Conservation (phyloP, 2,797 vertebrate species). For the Rhinophrynus dorsalis region DNA sequence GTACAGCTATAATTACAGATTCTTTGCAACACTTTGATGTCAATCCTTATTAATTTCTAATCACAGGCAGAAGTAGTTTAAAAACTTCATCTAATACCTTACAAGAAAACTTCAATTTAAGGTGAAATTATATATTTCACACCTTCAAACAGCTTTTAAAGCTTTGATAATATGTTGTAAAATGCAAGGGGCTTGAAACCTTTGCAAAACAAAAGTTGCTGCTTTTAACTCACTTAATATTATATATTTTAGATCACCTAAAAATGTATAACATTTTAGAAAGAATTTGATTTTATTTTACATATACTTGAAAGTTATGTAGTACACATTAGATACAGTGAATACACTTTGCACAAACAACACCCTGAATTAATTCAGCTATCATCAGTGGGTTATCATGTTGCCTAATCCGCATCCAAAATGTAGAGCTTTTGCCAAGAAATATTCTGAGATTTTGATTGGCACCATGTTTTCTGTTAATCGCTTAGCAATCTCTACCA, state of each 20-base stretch:
- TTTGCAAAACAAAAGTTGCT: conserved; percentile 43
- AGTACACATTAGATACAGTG: too few relatives aligned
- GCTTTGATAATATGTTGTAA: conserved; percentile 50
- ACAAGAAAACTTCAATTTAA: conserved; percentile 51
- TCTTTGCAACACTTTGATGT: conserved; percentile 68
- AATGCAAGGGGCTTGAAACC: conserved; percentile 27
- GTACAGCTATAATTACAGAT: conserved; percentile 72
- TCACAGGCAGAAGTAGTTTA: conserved; percentile 62
- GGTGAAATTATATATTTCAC: conserved; percentile 55
- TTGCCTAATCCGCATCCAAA: too few relatives aligned
- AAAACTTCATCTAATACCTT: conserved; percentile 60
- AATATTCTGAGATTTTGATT: too few relatives aligned
- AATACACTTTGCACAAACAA: too few relatives aligned
- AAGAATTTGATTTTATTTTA: background rate
- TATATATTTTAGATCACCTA: conserved; percentile 36
- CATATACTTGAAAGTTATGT: too few relatives aligned
- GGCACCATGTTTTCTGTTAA: too few relatives aligned
- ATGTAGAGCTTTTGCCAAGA: too few relatives aligned
- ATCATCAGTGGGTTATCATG: too few relatives aligned
- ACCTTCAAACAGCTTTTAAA: conserved; percentile 51
- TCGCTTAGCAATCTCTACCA: too few relatives aligned
- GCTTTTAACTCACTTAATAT: conserved; percentile 53
- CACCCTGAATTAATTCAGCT: too few relatives aligned
- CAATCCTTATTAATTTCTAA: conserved; percentile 80
- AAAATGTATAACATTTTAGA: background rate